Base-by-base conservation (phyloP, 2,113 vertebrate species). In the Bolborhynchus lineola region DNA sequence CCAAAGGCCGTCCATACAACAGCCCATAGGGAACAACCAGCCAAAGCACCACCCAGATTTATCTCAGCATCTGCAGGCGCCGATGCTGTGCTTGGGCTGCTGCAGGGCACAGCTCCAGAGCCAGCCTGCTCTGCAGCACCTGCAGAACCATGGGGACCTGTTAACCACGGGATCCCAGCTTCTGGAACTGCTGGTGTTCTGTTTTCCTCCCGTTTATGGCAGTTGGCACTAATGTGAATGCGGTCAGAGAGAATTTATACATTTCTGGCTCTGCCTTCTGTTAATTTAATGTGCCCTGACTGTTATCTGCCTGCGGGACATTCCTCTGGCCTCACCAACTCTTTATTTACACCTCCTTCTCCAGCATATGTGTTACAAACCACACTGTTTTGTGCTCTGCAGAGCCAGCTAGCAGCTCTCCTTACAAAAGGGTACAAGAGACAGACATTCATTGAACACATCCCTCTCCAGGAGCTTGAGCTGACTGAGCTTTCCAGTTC, bases 11-110 rank as follows among this genome's bases (percentile, higher is more conserved):
- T 59, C 9, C 21, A 33, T 26, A 41, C 21, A 35, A 25, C 8
- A 28, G 13, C 13, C 46, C 31, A 2, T 1, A 28, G n/a, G 46
- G 33, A 37, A 24, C 0, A 7, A 3, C 7, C 46, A 16, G 17
- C 14, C 25, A 10, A 49, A 50, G 39, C 39, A 20, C 50, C 46
- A 21, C 31, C 21, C 14, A 13, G 75, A 6, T 50, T 15, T 2
- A 18, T 2, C 6, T 4, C 55, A n/a, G 67, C 25, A 13, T 12
- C 71, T 2, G 16, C 57, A 29, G 72, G 57, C 10, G 1, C 23
- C 0, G 33, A 35, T 59, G 57, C n/a, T 35, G 21, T 59, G 57
- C 57, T 59, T 13, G 11, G 0, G 23, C 39, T 16, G 65, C 75
- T 26, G 65, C 86, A 19, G 44, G 5, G 14, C 13, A 37, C 7